A percentile compares a stretch with the other conserved stretches of the same genome.
Evolutionary conservation across 2,113 vertebrate species (phyloP).

Genomic region (Carettochelys insculpta): DNA sequence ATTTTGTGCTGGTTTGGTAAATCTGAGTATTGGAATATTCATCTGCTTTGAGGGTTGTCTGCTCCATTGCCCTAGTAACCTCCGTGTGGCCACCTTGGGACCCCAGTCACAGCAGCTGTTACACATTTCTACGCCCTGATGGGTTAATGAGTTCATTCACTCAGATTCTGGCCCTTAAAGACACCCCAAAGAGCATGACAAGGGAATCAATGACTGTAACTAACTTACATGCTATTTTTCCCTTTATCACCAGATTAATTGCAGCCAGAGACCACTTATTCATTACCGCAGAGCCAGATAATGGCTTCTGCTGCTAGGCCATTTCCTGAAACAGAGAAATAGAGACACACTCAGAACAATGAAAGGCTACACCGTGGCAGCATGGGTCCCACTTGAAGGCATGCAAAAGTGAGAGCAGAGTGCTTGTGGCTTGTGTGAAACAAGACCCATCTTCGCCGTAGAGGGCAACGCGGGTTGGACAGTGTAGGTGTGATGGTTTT

Average conservation of each 20-base stretch:
- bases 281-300: not conserved
- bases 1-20: too few species aligned
- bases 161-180: not conserved
- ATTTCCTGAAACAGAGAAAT: not conserved
- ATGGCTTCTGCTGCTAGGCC: not conserved
- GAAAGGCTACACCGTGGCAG: fast-evolving
- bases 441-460: not conserved
- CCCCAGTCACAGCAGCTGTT: too few species aligned
- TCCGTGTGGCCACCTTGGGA: too few species aligned
- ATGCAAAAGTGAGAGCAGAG: not conserved
- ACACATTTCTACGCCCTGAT: too few species aligned
- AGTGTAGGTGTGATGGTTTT: not conserved
- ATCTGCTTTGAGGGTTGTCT: too few species aligned
- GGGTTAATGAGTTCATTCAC: not conserved
- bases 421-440: too few species aligned
- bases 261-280: not conserved
- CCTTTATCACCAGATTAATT: not conserved
- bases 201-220: not conserved
- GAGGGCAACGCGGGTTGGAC: not conserved
- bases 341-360: not conserved
- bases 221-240: not conserved
- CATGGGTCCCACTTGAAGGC: not conserved
- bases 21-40: too few species aligned
- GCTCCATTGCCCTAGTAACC: too few species aligned
- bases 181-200: not conserved